Percentiles rank a stretch among this genome's conserved stretches.
Evolutionary conservation across 2,797 vertebrate species (phyloP).

Genomic region (Manis pentadactyla): DNA sequence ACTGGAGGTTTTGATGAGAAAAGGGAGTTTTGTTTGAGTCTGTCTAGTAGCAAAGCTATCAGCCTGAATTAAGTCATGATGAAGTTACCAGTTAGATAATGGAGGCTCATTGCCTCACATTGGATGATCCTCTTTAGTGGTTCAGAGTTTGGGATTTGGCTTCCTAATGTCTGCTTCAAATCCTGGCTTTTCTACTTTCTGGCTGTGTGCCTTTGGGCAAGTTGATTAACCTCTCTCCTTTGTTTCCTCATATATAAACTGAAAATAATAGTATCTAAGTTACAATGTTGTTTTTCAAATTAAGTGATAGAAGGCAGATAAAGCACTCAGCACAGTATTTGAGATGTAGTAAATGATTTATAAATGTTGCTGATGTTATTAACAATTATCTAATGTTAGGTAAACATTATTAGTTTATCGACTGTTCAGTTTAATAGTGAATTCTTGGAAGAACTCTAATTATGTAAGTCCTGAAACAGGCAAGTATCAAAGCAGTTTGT

Average conservation of each 20-base stretch:
- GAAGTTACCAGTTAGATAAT: neutral
- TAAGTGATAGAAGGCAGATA: neutral
- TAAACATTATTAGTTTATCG: neutral
- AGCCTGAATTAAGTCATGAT: neutral
- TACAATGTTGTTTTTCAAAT: neutral
- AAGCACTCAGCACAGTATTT: neutral
- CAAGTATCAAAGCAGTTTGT: neutral
- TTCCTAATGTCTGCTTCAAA: neutral
- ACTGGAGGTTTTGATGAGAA: neutral
- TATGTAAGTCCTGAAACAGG: neutral
- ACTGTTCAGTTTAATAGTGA: neutral
- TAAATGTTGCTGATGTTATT: neutral
- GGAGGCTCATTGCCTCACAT: neutral
- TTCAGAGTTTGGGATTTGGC: neutral
- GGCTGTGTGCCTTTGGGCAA: neutral
- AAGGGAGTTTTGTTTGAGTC: constrained; percentile 2
- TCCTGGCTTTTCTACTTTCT: neutral
- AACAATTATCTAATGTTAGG: neutral
- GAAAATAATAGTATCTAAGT: neutral
- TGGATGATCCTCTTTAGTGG: neutral
- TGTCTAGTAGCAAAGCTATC: neutral
- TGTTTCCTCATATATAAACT: neutral
- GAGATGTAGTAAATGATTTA: neutral
- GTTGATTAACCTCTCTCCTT: neutral
- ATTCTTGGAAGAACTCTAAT: constrained; percentile 7